A percentile compares a stretch with the other conserved stretches of the same genome.
phyloP scores from a whole-genome alignment of 1,140 invertebrate species.

The Phortica variegata region DNA sequence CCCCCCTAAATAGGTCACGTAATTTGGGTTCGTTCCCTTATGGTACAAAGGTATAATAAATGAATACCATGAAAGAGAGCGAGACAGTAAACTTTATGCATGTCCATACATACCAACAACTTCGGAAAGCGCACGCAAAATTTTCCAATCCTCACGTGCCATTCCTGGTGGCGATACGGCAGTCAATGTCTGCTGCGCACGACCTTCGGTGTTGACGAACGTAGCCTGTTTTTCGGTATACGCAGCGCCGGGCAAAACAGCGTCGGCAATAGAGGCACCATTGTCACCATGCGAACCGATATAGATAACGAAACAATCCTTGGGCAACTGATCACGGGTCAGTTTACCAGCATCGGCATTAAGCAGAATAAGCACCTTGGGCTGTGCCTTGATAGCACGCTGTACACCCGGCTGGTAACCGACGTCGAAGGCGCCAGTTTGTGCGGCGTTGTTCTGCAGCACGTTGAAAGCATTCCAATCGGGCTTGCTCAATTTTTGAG shows the following conservation, averaged over 20 bases:
- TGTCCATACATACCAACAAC: conserved; percentile 69
- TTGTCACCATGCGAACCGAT: conserved; percentile 96
- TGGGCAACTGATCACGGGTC: conserved; percentile 74
- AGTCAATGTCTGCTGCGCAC: conserved; percentile 88
- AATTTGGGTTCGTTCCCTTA: too few relatives aligned
- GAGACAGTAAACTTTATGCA: neutral
- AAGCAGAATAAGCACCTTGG: conserved; percentile 85
- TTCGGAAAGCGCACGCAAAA: conserved; percentile 76
- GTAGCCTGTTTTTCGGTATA: conserved; percentile 98
- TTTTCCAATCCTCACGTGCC: conserved; percentile 98
- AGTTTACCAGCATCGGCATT: conserved; percentile 89
- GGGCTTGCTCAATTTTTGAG: conserved; percentile 60
- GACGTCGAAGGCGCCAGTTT: conserved; percentile 94
- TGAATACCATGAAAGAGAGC: too few relatives aligned
- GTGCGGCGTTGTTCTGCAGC: conserved; percentile 85
- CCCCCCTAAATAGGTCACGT: too few relatives aligned
- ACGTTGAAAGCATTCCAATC: conserved; percentile 83
- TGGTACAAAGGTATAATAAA: too few relatives aligned
- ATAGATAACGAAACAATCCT: conserved; percentile 88
- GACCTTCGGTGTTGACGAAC: conserved; percentile 97
- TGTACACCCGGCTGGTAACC: conserved; percentile 85
- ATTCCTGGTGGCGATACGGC: conserved; percentile 93
- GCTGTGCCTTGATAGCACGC: conserved; percentile 66
- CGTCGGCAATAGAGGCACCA: conserved; percentile 91
- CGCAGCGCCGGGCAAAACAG: conserved; percentile 93